A percentile compares a stretch with the other conserved stretches of the same genome.
Evolutionary conservation across 2,113 vertebrate genomes (phyloP).

Genomic region (Alouatta palliata): DNA sequence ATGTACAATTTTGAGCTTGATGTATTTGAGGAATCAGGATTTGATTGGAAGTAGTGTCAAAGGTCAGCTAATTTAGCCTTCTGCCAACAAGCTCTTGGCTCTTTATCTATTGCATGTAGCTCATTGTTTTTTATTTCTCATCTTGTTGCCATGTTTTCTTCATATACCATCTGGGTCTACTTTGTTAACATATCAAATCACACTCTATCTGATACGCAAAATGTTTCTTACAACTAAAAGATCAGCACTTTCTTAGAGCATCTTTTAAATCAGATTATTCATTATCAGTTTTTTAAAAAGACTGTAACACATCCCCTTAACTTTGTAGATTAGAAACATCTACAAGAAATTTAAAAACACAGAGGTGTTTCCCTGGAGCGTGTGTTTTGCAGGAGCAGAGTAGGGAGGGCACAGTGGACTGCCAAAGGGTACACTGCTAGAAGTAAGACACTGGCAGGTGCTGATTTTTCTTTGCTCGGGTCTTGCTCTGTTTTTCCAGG

Average conservation of each 20-base stretch:
- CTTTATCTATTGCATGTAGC: background rate
- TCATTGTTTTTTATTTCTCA: background rate
- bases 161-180: conserved; percentile 42
- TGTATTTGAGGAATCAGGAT: background rate
- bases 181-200: conserved; percentile 66
- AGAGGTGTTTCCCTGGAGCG: background rate
- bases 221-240: conserved; percentile 59
- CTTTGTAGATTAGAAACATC: background rate
- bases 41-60: background rate
- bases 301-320: background rate
- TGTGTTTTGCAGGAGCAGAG: background rate
- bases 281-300: background rate
- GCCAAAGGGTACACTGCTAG: background rate
- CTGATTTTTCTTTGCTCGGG: conserved; percentile 19
- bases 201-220: conserved; percentile 12
- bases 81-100: background rate
- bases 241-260: conserved; percentile 54
- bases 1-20: background rate
- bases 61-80: background rate
- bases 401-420: background rate
- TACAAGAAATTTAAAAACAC: background rate
- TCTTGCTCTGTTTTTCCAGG: conserved; percentile 49
- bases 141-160: conserved; percentile 3
- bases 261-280: conserved; percentile 55
- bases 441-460: background rate